Conservation (phyloP, 2,113 vertebrate species). For the Spermophilus dauricus region DNA sequence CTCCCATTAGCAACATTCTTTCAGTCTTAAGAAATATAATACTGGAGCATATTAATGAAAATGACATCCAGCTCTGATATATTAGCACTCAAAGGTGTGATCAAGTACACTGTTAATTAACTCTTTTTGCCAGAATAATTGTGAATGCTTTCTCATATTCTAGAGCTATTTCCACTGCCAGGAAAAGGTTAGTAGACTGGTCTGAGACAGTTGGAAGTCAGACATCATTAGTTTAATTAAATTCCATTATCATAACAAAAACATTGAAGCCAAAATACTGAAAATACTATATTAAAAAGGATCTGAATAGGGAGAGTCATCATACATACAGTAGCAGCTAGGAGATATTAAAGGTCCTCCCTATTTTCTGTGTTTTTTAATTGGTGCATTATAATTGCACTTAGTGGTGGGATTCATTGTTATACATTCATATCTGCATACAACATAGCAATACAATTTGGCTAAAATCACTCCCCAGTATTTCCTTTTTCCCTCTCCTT, state of each 20-base stretch:
- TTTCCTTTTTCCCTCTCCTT: too few species aligned
- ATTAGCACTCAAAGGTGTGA: constrained; percentile 72
- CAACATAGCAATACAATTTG: too few species aligned
- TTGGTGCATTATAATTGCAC: too few species aligned
- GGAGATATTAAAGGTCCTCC: not conserved
- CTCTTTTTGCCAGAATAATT: constrained; percentile 77
- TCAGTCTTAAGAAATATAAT: constrained; percentile 82
- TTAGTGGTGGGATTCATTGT: too few species aligned
- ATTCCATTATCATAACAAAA: constrained; percentile 49
- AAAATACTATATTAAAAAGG: not conserved
- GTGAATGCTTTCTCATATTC: constrained; percentile 58
- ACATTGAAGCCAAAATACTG: not conserved
- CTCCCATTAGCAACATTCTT: constrained; percentile 75
- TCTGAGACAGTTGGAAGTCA: constrained; percentile 7
- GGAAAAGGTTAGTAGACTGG: constrained; percentile 61
- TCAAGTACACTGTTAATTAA: constrained; percentile 83
- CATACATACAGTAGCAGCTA: not conserved
- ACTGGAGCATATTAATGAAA: constrained; percentile 84
- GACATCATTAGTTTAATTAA: constrained; percentile 64
- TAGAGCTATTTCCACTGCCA: constrained; percentile 66
- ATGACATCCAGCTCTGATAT: constrained; percentile 77
- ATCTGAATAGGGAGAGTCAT: not conserved
- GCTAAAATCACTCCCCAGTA: too few species aligned
- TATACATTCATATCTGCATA: too few species aligned
- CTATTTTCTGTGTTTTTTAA: too few species aligned